Conservation (phyloP, 1,140 invertebrate species). For the Hypsibius dujardini region DNA sequence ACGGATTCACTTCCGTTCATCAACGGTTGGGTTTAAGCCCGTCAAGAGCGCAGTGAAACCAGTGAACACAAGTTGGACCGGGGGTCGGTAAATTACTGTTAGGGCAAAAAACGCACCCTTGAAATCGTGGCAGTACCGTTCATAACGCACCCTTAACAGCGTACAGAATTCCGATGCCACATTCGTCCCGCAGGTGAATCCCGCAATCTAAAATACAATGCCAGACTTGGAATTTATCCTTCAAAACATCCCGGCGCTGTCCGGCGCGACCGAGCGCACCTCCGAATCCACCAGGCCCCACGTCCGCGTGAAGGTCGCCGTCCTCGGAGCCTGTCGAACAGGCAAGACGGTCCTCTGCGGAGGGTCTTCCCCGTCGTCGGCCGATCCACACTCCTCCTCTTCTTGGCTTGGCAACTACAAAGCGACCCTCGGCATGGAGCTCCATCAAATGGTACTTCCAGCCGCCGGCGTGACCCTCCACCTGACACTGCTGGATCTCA, state of each 20-base stretch:
- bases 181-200: too few relatives aligned
- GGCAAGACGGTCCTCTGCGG: neutral
- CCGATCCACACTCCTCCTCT: neutral
- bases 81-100: too few relatives aligned
- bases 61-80: too few relatives aligned
- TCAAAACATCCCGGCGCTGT: neutral
- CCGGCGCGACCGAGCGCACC: neutral
- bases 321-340: neutral
- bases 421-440: neutral
- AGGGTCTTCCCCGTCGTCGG: neutral
- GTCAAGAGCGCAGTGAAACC: too few relatives aligned
- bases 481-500: neutral
- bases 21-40: too few relatives aligned
- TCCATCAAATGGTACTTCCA: neutral
- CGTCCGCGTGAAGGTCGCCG: neutral
- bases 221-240: neutral
- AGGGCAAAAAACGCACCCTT: too few relatives aligned
- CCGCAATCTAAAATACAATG: neutral
- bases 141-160: too few relatives aligned
- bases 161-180: too few relatives aligned
- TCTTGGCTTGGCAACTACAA: too few relatives aligned
- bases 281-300: neutral
- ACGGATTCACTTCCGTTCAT: too few relatives aligned
- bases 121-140: too few relatives aligned
- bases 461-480: neutral